phyloP scores from a whole-genome alignment of 2,797 vertebrate species.

The Alfaro cultratus region DNA sequence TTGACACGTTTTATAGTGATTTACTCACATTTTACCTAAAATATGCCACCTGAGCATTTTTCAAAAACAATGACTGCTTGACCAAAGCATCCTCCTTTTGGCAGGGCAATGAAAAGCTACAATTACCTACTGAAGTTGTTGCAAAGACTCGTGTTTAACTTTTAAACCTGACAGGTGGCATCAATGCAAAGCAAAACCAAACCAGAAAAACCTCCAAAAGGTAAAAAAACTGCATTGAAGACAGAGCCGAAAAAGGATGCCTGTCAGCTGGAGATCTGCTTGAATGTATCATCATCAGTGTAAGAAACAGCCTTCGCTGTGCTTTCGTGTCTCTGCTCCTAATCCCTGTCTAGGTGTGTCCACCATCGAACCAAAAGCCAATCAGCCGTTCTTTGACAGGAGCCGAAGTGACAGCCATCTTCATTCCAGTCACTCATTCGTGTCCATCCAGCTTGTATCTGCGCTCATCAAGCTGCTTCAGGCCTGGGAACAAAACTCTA shows the following conservation, averaged over 20 bases:
- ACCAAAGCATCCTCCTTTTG: not conserved
- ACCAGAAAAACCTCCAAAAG: not conserved
- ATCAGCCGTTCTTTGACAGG: constrained; percentile 47
- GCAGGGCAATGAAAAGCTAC: not conserved
- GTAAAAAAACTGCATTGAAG: too few relatives aligned
- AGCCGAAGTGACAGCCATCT: constrained; percentile 61
- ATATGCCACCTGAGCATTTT: not conserved
- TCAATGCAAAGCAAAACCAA: not conserved
- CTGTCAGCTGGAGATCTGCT: not conserved
- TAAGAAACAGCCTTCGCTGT: not conserved
- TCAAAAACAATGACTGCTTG: not conserved
- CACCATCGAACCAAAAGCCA: not conserved
- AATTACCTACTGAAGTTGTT: not conserved
- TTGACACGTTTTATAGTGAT: not conserved
- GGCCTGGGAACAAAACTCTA: not conserved
- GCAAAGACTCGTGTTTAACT: not conserved
- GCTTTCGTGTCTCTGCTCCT: constrained; percentile 8
- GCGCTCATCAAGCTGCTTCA: constrained; percentile 18
- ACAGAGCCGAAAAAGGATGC: not conserved
- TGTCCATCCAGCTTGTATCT: constrained; percentile 25
- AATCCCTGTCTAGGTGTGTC: constrained; percentile 8
- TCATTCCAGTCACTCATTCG: constrained; percentile 62
- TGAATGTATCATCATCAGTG: not conserved
- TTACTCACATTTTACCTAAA: not conserved
- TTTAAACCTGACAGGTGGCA: not conserved